These are phyloP conservation scores for Parnassius apollo DNA, from an alignment of 2,888 invertebrate species.

Conservation along the genomic window DNA sequence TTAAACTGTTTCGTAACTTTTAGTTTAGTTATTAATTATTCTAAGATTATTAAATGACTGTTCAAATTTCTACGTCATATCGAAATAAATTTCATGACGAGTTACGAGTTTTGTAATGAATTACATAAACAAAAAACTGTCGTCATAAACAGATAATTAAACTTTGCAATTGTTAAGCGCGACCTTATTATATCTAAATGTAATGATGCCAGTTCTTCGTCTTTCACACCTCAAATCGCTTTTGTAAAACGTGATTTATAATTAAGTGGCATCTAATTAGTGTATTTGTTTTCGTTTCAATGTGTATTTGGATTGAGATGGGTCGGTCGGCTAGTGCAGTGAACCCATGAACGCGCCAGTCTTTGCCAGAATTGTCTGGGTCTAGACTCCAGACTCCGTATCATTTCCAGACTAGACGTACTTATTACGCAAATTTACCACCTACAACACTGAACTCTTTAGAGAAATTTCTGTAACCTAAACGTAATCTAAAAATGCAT, in stretches of 20 bases:
- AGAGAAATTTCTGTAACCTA: background rate
- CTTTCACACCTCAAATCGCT: constrained; percentile 5
- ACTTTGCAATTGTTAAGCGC: constrained; percentile 1
- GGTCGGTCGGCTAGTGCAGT: constrained; percentile 32
- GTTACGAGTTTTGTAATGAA: too few relatives aligned
- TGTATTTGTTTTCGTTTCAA: constrained; percentile 19
- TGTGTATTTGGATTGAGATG: constrained; percentile 18
- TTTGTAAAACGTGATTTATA: constrained; percentile 19
- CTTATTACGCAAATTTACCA: constrained; percentile 24
- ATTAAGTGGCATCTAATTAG: constrained; percentile 21
- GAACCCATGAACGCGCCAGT: constrained; percentile 31
- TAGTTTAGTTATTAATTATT: too few relatives aligned
- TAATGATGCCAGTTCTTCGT: constrained; percentile 7
- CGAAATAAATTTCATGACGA: too few relatives aligned
- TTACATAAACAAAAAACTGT: background rate
- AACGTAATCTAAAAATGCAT: background rate
- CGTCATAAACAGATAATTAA: constrained; percentile 1
- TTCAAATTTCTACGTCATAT: too few relatives aligned
- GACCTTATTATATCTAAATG: background rate
- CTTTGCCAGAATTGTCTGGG: constrained; percentile 32
- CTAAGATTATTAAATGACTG: too few relatives aligned
- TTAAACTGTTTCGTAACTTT: too few relatives aligned
- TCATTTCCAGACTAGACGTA: constrained; percentile 30
- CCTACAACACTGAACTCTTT: constrained; percentile 15
- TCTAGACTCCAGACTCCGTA: constrained; percentile 31